A percentile compares a stretch with the other conserved stretches of the same genome.
These are phyloP conservation scores for Dasyornis broadbenti DNA, from an alignment of 2,113 vertebrate genomes.

Conservation along the genomic window DNA sequence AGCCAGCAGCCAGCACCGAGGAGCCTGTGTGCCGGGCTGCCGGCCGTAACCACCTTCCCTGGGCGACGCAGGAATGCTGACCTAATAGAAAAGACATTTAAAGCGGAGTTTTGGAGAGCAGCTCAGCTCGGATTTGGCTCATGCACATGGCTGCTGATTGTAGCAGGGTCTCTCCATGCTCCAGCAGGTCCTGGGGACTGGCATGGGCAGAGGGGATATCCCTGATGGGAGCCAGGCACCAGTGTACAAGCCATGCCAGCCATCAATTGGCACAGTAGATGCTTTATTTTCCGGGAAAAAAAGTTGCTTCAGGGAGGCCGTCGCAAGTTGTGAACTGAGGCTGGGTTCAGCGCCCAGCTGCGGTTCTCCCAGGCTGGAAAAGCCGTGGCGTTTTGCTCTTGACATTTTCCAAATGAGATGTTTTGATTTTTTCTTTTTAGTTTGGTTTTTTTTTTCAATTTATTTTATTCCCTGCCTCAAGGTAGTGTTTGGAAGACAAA, in stretches of 20 bases:
- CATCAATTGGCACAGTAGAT: background rate
- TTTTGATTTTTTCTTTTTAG: conserved; percentile 48
- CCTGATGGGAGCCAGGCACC: accelerated
- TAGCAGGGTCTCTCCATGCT: background rate
- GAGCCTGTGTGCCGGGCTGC: conserved; percentile 52
- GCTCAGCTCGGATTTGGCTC: background rate
- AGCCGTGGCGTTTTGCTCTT: background rate
- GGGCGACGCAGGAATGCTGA: conserved; percentile 45
- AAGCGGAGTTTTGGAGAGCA: conserved; percentile 21
- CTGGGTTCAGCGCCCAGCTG: background rate
- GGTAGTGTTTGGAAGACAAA: conserved; percentile 55
- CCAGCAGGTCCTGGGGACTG: accelerated
- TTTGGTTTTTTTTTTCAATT: background rate
- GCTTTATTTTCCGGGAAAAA: background rate
- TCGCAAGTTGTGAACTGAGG: background rate
- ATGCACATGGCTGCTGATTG: background rate
- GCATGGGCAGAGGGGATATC: background rate
- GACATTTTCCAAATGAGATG: conserved; percentile 61
- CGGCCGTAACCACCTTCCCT: conserved; percentile 50
- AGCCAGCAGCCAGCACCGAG: conserved; percentile 36
- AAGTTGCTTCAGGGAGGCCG: background rate
- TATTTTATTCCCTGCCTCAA: conserved; percentile 44
- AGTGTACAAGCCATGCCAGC: background rate
- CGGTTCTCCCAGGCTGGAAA: conserved; percentile 21
- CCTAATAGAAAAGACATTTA: conserved; percentile 61